Percentiles rank a stretch among this genome's conserved stretches.
Conservation (phyloP, 2,797 vertebrate species). For the Alfaro cultratus region DNA sequence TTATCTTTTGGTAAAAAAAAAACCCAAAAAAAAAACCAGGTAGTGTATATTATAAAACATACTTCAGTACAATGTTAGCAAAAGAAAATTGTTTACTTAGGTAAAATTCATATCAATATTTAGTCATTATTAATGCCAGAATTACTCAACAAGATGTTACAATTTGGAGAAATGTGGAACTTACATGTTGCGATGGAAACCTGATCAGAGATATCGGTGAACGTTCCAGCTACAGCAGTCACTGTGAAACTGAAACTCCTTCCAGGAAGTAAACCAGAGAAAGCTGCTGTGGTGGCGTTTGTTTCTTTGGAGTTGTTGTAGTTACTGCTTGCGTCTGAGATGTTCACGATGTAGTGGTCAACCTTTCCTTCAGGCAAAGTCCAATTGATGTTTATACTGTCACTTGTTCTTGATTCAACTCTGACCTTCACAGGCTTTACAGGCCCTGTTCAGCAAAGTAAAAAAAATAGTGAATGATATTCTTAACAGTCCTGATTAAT, state of each 20-base stretch:
- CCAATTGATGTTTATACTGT: constrained; percentile 61
- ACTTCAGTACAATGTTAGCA: neutral
- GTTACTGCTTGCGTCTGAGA: neutral
- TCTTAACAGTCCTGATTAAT: neutral
- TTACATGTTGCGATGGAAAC: constrained; percentile 64
- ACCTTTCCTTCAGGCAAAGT: constrained; percentile 34
- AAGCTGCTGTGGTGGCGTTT: fast-evolving
- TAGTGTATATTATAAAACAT: neutral
- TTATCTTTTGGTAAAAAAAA: neutral
- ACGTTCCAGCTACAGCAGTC: constrained; percentile 53
- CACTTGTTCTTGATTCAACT: constrained; percentile 10
- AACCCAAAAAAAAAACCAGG: neutral
- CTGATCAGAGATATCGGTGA: constrained; percentile 14
- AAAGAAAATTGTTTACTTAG: neutral
- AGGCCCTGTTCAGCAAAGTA: constrained; percentile 52
- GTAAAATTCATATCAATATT: neutral
- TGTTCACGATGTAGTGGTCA: constrained; percentile 39
- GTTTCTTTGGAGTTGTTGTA: fast-evolving
- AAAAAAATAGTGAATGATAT: neutral
- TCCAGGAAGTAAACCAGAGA: constrained; percentile 53
- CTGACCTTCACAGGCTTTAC: constrained; percentile 36
- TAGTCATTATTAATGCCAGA: neutral
- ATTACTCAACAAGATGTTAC: neutral
- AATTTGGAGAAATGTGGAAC: constrained; percentile 24
- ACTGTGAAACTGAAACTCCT: constrained; percentile 59